Evolutionary conservation across 1,140 invertebrate species (phyloP), one percentile per base, ranked within the genome.

Genomic region (Orchestia grillus): DNA sequence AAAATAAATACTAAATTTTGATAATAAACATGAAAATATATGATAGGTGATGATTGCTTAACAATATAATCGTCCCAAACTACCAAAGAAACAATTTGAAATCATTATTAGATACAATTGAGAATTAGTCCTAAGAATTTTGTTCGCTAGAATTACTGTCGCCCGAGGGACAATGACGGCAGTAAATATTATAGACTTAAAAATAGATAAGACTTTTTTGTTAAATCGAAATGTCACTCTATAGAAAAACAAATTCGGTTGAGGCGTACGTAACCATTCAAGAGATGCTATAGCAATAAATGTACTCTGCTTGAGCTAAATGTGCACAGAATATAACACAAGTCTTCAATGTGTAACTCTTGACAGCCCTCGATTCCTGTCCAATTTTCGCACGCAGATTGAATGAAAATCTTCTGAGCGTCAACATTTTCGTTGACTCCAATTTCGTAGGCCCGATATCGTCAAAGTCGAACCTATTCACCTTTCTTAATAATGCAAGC

Each of bases 381-480:
- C 19, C 47, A 53, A 53, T 53, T 53, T 53, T 53, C 47, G 47
- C 11, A 36, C 62, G 28, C 28, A 28, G 3, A 23, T 77, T 77
- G 1, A 19, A 77, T 77, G 11, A 23, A 77, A 77, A 77, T 77
- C 11, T 15, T 19, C 47, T 8, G 6, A 53, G 47, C 47, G 47
- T 8, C 28, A 77, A 77, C 15, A 77, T 77, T 77, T 77, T 77
- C 62, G 62, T 77, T 28, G 62, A 77, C 62, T 77, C 11, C 28
- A 36, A 77, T 77, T 77, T 77, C 36, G 1, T 1, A 36, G 36
- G 62, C 62, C 36, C 28, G 11, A 36, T 77, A 77, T 77, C 62
- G 62, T 77, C 62, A 77, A 77, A 77, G 62, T 77, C 62, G 62
- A 77, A 77, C 88, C 88, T 90, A 90, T 90, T 90, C 88, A 90